Evolutionary conservation across 1,140 invertebrate species (phyloP).

Genomic region (Drosophila ananassae): DNA sequence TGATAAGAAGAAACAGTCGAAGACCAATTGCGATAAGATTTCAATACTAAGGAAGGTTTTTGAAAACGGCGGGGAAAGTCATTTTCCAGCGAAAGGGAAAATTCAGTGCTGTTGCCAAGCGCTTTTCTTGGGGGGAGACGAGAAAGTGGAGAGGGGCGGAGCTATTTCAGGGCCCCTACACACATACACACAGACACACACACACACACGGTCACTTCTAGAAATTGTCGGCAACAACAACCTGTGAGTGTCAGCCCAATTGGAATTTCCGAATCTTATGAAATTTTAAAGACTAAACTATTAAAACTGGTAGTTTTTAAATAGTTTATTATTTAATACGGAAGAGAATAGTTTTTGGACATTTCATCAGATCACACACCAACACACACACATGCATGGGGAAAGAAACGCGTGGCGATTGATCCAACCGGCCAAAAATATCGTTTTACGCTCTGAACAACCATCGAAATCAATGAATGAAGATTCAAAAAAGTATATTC

Average conservation of each 20-base stretch:
- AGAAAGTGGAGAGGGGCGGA: background rate
- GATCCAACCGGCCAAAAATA: conserved; percentile 36
- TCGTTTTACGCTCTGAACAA: conserved; percentile 49
- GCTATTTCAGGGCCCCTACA: conserved; percentile 51
- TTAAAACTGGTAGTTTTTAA: background rate
- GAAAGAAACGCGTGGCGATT: conserved; percentile 73
- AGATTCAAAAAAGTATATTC: conserved; percentile 5
- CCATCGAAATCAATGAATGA: conserved; percentile 14
- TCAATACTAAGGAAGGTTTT: background rate
- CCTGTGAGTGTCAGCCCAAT: conserved; percentile 24
- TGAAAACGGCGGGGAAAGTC: conserved; percentile 2
- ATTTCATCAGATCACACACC: conserved; percentile 61
- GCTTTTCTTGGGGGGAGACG: conserved; percentile 7
- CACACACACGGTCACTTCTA: conserved; percentile 41
- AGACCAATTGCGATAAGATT: conserved; percentile 8
- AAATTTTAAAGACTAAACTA: background rate
- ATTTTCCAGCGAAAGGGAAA: conserved; percentile 37
- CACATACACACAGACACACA: conserved; percentile 20
- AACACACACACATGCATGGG: conserved; percentile 19
- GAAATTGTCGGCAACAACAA: conserved; percentile 57
- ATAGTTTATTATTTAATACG: background rate
- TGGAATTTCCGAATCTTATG: conserved; percentile 1
- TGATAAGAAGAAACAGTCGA: background rate
- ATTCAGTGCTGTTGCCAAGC: conserved; percentile 60
- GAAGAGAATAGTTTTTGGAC: conserved; percentile 3